A percentile compares a stretch with the other conserved stretches of the same genome.
phyloP scores from a whole-genome alignment of 35 echinoderm and acorn worm genomes.

The Chiridota heheva region DNA sequence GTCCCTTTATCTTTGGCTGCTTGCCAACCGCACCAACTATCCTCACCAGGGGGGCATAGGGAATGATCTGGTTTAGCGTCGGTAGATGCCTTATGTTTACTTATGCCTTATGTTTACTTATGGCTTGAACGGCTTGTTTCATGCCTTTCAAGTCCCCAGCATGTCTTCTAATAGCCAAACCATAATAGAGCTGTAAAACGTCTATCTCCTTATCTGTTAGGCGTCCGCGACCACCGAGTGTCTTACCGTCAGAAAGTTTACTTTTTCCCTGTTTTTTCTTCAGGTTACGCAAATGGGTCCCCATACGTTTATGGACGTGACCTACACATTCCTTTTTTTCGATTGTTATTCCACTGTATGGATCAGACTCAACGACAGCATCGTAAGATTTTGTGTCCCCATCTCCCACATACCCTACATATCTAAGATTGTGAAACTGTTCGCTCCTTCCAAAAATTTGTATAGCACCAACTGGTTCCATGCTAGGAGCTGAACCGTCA shows the following conservation, averaged over 20 bases:
- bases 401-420: constrained; percentile 35
- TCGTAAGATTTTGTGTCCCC: constrained; percentile 34
- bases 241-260: constrained; percentile 22
- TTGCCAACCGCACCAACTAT: constrained; percentile 17
- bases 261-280: neutral
- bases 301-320: constrained; percentile 45
- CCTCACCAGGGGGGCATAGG: constrained; percentile 6
- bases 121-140: neutral
- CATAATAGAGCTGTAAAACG: constrained; percentile 33
- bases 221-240: constrained; percentile 6
- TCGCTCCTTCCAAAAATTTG: neutral
- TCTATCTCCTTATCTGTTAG: constrained; percentile 36
- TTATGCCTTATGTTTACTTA: constrained; percentile 9
- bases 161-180: constrained; percentile 28
- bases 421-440: neutral
- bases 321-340: constrained; percentile 49
- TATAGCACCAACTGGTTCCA: constrained; percentile 12
- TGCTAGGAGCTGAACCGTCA: neutral
- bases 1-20: neutral
- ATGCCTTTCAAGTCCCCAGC: constrained; percentile 1
- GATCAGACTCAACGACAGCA: constrained; percentile 10
- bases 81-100: too few relatives aligned
- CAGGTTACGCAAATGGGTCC: neutral
- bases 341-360: constrained; percentile 17
- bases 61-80: neutral